Evolutionary conservation across 2,888 invertebrate species (phyloP), one percentile per base, ranked within the genome.

Genomic region (Portevinia maculata): DNA sequence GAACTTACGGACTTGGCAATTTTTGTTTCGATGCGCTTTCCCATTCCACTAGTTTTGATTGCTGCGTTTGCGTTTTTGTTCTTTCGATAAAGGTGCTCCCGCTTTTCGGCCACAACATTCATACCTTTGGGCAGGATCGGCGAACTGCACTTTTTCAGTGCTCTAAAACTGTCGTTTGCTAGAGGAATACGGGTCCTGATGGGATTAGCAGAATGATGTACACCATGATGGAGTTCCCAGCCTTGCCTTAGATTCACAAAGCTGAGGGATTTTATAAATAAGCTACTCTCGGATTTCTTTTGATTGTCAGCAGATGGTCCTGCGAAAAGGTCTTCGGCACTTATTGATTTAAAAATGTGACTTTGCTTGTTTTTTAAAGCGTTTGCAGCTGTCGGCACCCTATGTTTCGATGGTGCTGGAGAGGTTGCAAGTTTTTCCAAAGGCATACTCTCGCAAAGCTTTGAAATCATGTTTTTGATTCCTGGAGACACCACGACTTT

Each of bases 381-480:
- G 1, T 4, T 39, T 4, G 60, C 34, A 17, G 50, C 17, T 0
- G 28, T 4, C 0, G 59, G 8, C 5, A 15, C 46, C 0, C 6
- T 4, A 21, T 34, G 60, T n/a, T 60, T 67, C 13, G 37, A 5
- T 8, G 93, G 93, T 5, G 92, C 88, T 13, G 85, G 91, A 64
- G 91, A 92, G 21, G 57, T 84, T 1, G 67, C 85, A 1, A 91
- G 90, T 34, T 91, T 91, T 15, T 92, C 92, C 90, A 81, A 30
- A 73, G 84, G 69, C 59, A 86, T 73, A 34, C 76, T 85, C 65
- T 86, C 85, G 48, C 86, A 89, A 86, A 94, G 94, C 85, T 93
- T 92, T 48, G 93, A 94, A 86, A 95, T 93, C 94, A 95, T 95
- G 67, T 94, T 92, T 48, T 93, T 90, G 41, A 95, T 94, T 46